Conservation (phyloP, 2,888 invertebrate species). For the Cinara cedri region DNA sequence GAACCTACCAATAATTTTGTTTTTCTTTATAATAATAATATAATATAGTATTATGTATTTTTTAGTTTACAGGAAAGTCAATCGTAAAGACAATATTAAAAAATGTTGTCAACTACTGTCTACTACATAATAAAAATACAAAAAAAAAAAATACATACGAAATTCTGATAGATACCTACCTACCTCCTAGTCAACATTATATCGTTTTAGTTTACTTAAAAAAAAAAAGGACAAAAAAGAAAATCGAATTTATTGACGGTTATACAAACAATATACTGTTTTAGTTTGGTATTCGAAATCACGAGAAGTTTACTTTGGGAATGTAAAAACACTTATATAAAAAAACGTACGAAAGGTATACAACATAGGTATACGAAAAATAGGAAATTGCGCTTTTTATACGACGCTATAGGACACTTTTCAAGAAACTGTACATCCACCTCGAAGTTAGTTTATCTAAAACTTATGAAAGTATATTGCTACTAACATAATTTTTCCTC, state of each 20-base stretch:
- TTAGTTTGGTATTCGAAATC: background rate
- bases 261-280: background rate
- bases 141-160: too few relatives aligned
- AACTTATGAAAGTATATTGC: slow-evolving; percentile 5
- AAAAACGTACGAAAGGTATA: background rate
- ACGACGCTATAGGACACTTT: background rate
- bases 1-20: background rate
- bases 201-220: too few relatives aligned
- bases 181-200: too few relatives aligned
- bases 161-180: too few relatives aligned
- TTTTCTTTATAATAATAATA: too few relatives aligned
- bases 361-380: background rate
- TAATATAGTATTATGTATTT: background rate
- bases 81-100: background rate
- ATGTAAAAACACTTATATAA: background rate
- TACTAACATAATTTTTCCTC: slow-evolving; percentile 8
- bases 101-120: too few relatives aligned
- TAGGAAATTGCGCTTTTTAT: slow-evolving; percentile 7
- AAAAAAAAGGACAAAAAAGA: too few relatives aligned
- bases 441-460: background rate
- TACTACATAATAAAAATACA: too few relatives aligned
- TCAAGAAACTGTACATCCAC: background rate
- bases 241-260: background rate
- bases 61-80: background rate
- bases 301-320: background rate